phyloP scores from a whole-genome alignment of 1,140 invertebrate genomes.

The Micrasema minimum region DNA sequence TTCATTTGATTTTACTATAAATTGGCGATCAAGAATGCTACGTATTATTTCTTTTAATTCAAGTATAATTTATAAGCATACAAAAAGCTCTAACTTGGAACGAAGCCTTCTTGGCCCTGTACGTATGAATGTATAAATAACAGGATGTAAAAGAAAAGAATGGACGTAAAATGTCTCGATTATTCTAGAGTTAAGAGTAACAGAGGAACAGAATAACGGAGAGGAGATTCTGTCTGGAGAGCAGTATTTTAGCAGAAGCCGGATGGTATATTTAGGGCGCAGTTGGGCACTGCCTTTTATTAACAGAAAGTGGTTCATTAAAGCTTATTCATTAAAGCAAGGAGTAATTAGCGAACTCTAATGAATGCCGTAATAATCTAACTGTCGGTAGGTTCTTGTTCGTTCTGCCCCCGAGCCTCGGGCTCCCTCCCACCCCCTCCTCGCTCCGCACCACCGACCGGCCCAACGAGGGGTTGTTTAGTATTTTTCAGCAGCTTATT shows the following conservation, averaged over 20 bases:
- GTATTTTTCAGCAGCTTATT: conserved; percentile 21
- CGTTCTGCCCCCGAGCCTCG: conserved; percentile 6
- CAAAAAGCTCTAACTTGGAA: no score
- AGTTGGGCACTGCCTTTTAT: conserved; percentile 75
- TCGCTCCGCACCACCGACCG: background rate
- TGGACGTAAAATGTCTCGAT: conserved; percentile 4
- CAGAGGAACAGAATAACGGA: conserved; percentile 11
- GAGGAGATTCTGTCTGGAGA: conserved; percentile 11
- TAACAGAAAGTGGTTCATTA: conserved; percentile 88
- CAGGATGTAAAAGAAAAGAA: no score
- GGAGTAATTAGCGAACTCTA: conserved; percentile 87
- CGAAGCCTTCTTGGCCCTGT: no score
- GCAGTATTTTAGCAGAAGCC: conserved; percentile 31
- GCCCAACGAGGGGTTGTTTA: conserved; percentile 4
- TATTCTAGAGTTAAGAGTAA: background rate
- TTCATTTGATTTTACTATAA: no score
- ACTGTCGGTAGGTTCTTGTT: conserved; percentile 61
- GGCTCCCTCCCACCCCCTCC: background rate
- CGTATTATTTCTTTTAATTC: no score
- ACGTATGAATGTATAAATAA: no score
- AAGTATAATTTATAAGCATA: no score
- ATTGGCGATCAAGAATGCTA: no score
- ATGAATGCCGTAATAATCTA: conserved; percentile 75
- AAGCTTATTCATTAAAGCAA: conserved; percentile 88
- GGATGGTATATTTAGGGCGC: conserved; percentile 49